Conservation (phyloP, 2,888 invertebrate species). For the Oxycera nigricornis region DNA sequence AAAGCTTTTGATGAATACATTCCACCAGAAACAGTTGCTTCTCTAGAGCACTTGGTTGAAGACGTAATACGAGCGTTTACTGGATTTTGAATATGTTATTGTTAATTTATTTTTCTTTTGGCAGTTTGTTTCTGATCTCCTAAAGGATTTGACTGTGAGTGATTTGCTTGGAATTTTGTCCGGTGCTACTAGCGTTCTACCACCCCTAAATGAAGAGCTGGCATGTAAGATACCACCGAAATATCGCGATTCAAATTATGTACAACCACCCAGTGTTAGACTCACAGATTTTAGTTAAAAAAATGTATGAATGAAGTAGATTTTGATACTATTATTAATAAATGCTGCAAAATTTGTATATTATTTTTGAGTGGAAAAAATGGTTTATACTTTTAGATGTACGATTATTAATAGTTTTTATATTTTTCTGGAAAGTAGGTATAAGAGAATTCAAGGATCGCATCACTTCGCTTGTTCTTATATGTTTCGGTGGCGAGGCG, state of each 20-base stretch:
- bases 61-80: neutral
- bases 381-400: too few relatives aligned
- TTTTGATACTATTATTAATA: too few relatives aligned
- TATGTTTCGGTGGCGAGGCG: too few relatives aligned
- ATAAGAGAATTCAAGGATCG: too few relatives aligned
- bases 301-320: too few relatives aligned
- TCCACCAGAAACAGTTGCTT: neutral
- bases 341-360: too few relatives aligned
- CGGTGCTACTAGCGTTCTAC: neutral
- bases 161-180: neutral
- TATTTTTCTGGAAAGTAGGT: too few relatives aligned
- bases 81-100: neutral
- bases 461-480: too few relatives aligned
- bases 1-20: conserved; percentile 54
- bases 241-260: neutral
- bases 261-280: neutral
- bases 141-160: neutral
- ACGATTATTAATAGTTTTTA: too few relatives aligned
- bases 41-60: neutral
- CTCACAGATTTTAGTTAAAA: too few relatives aligned
- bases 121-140: neutral
- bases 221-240: neutral
- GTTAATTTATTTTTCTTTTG: neutral
- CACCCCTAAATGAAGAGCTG: conserved; percentile 6
- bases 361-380: too few relatives aligned